phyloP scores from a whole-genome alignment of 2,888 invertebrate genomes.

The Leucophenga maculata region DNA sequence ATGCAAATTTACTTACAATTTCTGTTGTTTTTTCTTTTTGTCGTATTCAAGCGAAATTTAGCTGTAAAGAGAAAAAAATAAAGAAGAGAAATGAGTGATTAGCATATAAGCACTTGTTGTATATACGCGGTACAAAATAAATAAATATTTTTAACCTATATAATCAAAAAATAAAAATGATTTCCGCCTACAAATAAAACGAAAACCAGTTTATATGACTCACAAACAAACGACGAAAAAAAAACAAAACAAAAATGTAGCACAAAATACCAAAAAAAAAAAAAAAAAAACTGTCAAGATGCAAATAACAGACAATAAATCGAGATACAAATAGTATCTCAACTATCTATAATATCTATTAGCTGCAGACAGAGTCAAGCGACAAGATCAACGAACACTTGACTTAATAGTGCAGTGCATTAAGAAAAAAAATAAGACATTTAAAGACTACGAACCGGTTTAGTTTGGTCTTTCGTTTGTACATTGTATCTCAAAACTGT shows the following conservation, averaged over 20 bases:
- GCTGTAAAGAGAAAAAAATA: background rate
- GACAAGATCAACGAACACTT: conserved; percentile 24
- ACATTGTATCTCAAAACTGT: too few relatives aligned
- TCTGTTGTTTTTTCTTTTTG: background rate
- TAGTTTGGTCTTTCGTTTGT: too few relatives aligned
- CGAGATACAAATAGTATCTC: background rate
- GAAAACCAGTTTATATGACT: conserved; percentile 19
- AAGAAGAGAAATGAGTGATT: conserved; percentile 4
- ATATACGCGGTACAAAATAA: background rate
- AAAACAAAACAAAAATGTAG: conserved; percentile 38
- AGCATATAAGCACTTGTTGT: conserved; percentile 18
- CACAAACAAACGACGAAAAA: conserved; percentile 29
- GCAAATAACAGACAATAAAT: conserved; percentile 5
- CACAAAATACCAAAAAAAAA: conserved; percentile 28
- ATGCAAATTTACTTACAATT: conserved; percentile 5
- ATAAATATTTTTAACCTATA: conserved; percentile 19
- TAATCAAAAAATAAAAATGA: conserved; percentile 6
- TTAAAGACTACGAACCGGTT: too few relatives aligned
- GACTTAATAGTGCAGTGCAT: conserved; percentile 6
- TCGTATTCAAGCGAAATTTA: background rate
- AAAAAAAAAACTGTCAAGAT: conserved; percentile 33
- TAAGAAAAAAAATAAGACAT: too few relatives aligned
- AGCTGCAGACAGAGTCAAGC: conserved; percentile 12
- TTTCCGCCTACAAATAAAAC: conserved; percentile 51
- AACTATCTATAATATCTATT: background rate